These are phyloP conservation scores for Diglossa cyanea DNA, from an alignment of 2,797 vertebrate genomes.

Conservation along the genomic window DNA sequence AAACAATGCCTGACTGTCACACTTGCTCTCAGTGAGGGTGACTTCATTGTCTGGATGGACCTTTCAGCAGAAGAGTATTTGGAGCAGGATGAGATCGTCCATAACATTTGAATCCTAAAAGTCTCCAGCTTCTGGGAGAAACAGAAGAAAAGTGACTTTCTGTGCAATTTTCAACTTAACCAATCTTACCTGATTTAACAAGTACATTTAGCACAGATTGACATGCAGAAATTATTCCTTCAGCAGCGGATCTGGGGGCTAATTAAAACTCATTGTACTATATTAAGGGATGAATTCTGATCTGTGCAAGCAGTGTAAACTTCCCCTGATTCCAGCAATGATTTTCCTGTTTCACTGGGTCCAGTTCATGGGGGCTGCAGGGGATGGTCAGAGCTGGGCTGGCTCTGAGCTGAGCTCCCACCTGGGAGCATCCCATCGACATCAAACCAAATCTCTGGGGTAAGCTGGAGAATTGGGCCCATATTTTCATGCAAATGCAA, in stretches of 20 bases:
- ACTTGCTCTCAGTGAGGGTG: background rate
- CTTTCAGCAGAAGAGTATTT: background rate
- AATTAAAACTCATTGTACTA: conserved; percentile 43
- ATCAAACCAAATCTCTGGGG: background rate
- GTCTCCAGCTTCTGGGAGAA: background rate
- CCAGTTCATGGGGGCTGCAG: background rate
- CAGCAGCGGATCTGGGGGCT: conserved; percentile 37
- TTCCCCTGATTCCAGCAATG: background rate
- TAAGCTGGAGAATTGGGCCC: background rate
- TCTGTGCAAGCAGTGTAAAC: background rate
- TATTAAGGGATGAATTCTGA: background rate
- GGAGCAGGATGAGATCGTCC: background rate
- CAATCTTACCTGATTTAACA: background rate
- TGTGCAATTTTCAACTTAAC: background rate
- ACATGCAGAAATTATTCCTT: conserved; percentile 47
- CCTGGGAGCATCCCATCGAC: fast-evolving
- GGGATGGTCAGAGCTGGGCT: background rate
- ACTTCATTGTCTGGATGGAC: background rate
- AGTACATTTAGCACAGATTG: conserved; percentile 7
- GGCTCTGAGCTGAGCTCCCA: background rate
- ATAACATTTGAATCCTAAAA: background rate
- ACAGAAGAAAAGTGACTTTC: conserved; percentile 1
- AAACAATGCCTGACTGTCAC: background rate
- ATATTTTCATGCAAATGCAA: conserved; percentile 53
- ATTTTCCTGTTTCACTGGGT: background rate